Percentiles rank a stretch among this genome's conserved stretches.
These are phyloP conservation scores for Neomonachus schauinslandi DNA, from an alignment of 2,113 vertebrate species.

Conservation along the genomic window DNA sequence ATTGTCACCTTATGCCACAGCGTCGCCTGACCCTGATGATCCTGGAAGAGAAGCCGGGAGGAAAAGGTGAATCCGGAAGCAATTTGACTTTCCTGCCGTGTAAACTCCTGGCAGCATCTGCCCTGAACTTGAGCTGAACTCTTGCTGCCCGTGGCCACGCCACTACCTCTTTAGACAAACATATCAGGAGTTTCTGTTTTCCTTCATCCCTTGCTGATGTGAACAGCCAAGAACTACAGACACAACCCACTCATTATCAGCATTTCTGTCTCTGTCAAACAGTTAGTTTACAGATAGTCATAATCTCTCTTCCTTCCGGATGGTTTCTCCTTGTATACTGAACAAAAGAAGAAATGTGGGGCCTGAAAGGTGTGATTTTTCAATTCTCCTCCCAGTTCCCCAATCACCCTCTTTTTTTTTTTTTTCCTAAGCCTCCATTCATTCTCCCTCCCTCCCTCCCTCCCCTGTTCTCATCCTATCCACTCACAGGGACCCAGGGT, in stretches of 20 bases:
- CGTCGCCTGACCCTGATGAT: slow-evolving; percentile 78
- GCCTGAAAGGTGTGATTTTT: slow-evolving; percentile 82
- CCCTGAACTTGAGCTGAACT: slow-evolving; percentile 97
- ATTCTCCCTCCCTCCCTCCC: background rate
- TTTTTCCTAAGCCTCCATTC: background rate
- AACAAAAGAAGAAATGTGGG: slow-evolving; percentile 85
- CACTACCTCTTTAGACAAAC: slow-evolving; percentile 89
- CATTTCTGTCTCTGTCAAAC: slow-evolving; percentile 88
- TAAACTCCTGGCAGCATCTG: slow-evolving; percentile 91
- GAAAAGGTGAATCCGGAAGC: slow-evolving; percentile 92
- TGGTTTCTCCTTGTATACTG: slow-evolving; percentile 86
- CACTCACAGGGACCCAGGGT: background rate
- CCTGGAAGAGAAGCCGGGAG: slow-evolving; percentile 72
- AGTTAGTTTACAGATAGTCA: slow-evolving; percentile 87
- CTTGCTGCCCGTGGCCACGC: slow-evolving; percentile 83
- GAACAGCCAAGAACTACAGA: slow-evolving; percentile 88
- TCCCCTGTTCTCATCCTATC: background rate
- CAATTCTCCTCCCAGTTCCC: slow-evolving; percentile 70
- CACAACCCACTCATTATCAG: slow-evolving; percentile 88
- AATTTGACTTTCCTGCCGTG: slow-evolving; percentile 92
- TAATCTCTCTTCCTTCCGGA: slow-evolving; percentile 92
- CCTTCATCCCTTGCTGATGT: slow-evolving; percentile 87
- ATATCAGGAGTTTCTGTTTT: slow-evolving; percentile 89
- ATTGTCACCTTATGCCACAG: slow-evolving; percentile 92
- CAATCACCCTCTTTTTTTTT: slow-evolving; percentile 56